Evolutionary conservation across 2,888 invertebrate species (phyloP), one percentile per base, ranked within the genome.

Genomic region (Sesamia inferens): DNA sequence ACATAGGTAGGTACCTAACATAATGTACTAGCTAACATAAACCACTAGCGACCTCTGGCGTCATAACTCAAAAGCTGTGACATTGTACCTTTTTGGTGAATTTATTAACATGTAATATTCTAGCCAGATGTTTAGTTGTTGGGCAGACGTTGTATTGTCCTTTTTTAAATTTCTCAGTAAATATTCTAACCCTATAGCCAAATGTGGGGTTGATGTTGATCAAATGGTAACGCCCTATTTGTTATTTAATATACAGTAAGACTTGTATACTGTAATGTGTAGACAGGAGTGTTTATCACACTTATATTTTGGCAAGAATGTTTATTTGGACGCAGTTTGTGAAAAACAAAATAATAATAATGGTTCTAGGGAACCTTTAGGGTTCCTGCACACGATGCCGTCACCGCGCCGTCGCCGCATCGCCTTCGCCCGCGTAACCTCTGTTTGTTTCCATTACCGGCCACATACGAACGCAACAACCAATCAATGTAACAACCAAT

Each of bases 11-110:
- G n/a, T n/a, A n/a, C n/a, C n/a, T n/a, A n/a, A n/a, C n/a, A n/a
- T n/a, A n/a, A n/a, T n/a, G n/a, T n/a, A 39, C 39, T 79, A 75
- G 44, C 55, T 48, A 57, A n/a, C 24, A 62, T 61, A 44, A 76
- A 78, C 78, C 79, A 68, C 65, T 66, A 75, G 73, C 76, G 82
- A 47, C 79, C n/a, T n/a, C 74, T 77, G 39, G 73, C 71, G 79
- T 78, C 83, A 83, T 88, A 88, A 85, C 71, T 86, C 85, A 88
- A 74, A 80, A 76, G 42, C 79, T 74, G 81, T 63, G 88, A 86
- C 79, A 78, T 79, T 75, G 79, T 82, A 83, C 86, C 88, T 85
- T 84, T 84, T 82, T 77, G 42, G 78, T 78, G 42, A 79, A 86
- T 86, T 80, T 84, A 85, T 85, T 76, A 76, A 81, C 72, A 69